phyloP scores from a whole-genome alignment of 2,888 invertebrate genomes.

The Anarsia innoxiella region DNA sequence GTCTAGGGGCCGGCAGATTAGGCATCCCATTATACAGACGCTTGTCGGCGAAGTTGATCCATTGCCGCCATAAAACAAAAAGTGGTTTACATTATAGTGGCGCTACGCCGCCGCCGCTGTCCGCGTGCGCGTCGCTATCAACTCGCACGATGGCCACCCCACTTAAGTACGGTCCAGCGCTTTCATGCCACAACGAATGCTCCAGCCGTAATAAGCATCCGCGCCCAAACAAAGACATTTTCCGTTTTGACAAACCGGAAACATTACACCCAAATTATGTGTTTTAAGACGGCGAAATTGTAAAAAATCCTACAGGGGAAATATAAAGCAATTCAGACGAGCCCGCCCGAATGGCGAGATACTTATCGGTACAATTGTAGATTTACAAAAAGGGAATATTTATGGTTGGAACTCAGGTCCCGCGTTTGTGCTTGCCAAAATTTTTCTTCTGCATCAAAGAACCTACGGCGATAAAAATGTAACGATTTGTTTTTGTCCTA shows the following conservation, averaged over 20 bases:
- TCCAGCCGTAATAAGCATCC: conserved; percentile 59
- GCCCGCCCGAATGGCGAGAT: conserved; percentile 7
- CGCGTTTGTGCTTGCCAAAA: not conserved
- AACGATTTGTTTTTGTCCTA: too few relatives aligned
- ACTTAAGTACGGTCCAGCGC: conserved; percentile 62
- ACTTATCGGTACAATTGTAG: conserved; percentile 11
- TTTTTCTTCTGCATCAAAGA: too few relatives aligned
- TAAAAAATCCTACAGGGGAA: conserved; percentile 28
- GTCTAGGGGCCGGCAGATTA: conserved; percentile 34
- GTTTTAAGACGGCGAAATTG: conserved; percentile 38
- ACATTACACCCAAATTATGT: conserved; percentile 48
- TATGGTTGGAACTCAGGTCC: conserved; percentile 1
- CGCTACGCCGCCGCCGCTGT: too few relatives aligned
- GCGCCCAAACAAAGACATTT: conserved; percentile 62
- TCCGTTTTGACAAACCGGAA: conserved; percentile 50
- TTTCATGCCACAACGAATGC: conserved; percentile 54
- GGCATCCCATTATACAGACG: conserved; percentile 49
- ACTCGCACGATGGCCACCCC: conserved; percentile 51
- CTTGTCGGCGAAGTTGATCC: conserved; percentile 55
- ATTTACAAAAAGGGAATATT: conserved; percentile 10
- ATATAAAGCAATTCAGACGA: conserved; percentile 12
- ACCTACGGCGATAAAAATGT: too few relatives aligned
- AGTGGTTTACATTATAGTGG: conserved; percentile 53
- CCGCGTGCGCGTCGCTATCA: too few relatives aligned
- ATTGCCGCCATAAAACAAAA: conserved; percentile 58